Evolutionary conservation across 2,888 invertebrate genomes (phyloP).

Genomic region (Tachystola acroxantha): DNA sequence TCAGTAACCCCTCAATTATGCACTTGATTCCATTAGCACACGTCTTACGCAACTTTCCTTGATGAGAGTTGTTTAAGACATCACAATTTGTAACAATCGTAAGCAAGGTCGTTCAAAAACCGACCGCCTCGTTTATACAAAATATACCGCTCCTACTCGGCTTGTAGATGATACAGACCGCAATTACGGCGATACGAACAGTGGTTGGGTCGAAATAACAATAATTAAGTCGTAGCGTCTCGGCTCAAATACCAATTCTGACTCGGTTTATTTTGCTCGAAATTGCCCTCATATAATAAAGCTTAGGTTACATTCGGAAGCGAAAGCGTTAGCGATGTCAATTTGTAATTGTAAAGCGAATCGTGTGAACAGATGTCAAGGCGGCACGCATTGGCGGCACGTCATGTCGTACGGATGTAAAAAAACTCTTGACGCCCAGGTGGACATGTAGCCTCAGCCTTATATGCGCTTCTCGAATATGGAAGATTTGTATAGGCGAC

Average conservation of each 20-base stretch:
- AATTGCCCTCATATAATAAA: constrained; percentile 5
- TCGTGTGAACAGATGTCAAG: not conserved
- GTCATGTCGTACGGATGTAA: not conserved
- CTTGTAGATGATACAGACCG: constrained; percentile 48
- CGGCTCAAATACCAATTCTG: constrained; percentile 28
- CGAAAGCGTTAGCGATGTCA: not conserved
- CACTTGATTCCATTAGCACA: too few relatives aligned
- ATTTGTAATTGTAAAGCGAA: too few relatives aligned
- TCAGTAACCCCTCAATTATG: too few relatives aligned
- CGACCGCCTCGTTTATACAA: constrained; percentile 49
- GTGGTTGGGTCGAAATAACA: constrained; percentile 18
- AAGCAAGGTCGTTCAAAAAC: constrained; percentile 44
- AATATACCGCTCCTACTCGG: constrained; percentile 42
- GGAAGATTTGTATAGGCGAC: not conserved
- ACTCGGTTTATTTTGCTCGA: constrained; percentile 23
- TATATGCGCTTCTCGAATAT: not conserved
- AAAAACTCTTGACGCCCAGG: not conserved
- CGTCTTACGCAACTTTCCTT: constrained; percentile 35
- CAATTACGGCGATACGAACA: constrained; percentile 45
- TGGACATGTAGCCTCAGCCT: not conserved
- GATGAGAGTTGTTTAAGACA: constrained; percentile 24
- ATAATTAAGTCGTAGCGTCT: constrained; percentile 17
- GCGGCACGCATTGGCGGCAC: not conserved
- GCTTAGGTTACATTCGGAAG: not conserved
- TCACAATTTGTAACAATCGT: constrained; percentile 35